Evolutionary conservation across 2,888 invertebrate species (phyloP).

Genomic region (Vandiemenella viatica): DNA sequence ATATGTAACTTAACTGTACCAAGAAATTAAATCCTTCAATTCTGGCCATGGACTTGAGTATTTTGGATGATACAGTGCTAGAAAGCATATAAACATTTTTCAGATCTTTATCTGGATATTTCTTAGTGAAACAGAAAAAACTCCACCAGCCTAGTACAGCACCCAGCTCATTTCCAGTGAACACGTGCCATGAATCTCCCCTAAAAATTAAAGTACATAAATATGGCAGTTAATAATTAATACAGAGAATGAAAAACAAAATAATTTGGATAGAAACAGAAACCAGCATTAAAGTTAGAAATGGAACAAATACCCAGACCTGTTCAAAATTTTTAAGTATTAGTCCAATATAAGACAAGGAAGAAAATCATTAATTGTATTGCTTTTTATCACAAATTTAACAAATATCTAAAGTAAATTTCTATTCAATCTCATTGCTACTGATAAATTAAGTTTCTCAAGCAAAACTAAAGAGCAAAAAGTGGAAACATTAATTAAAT

Average conservation of each 20-base stretch:
- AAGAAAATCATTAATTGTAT: too few species aligned
- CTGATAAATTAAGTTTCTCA: too few species aligned
- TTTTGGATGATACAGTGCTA: constrained; percentile 94
- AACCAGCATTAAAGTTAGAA: not conserved
- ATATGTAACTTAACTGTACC: too few species aligned
- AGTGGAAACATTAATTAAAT: too few species aligned
- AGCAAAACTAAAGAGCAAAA: too few species aligned
- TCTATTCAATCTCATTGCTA: too few species aligned
- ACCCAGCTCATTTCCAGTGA: constrained; percentile 91
- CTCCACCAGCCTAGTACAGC: constrained; percentile 91
- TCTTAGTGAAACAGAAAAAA: constrained; percentile 40
- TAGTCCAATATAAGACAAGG: too few species aligned
- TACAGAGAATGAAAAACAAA: not conserved
- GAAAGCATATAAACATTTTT: constrained; percentile 67
- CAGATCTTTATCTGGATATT: constrained; percentile 31
- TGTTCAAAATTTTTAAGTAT: too few species aligned
- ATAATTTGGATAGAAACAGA: not conserved
- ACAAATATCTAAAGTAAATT: too few species aligned
- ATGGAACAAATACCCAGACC: too few species aligned
- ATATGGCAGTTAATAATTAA: not conserved
- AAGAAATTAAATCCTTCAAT: constrained; percentile 59
- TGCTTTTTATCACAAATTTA: too few species aligned
- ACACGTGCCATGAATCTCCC: constrained; percentile 63
- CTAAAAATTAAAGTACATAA: too few species aligned
- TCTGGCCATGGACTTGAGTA: constrained; percentile 65